A percentile compares a stretch with the other conserved stretches of the same genome.
Conservation (phyloP, 2,113 vertebrate genomes). For the Syngnathus typhle region DNA sequence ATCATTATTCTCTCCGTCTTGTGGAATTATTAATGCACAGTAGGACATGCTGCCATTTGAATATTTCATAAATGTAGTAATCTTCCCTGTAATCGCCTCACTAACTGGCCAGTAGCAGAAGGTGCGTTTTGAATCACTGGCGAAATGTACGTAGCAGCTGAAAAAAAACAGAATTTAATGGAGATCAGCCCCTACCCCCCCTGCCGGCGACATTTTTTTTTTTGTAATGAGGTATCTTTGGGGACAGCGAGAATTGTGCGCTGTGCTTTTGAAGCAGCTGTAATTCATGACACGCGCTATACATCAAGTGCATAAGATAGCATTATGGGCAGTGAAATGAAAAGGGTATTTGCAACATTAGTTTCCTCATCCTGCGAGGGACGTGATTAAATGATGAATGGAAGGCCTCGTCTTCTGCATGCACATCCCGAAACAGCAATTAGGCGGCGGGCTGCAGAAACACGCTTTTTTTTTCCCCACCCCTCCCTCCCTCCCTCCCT, state of each 20-base stretch:
- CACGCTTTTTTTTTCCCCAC: conserved; percentile 80
- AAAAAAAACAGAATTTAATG: conserved; percentile 76
- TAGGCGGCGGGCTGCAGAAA: conserved; percentile 89
- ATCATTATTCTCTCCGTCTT: conserved; percentile 35
- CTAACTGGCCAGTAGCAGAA: conserved; percentile 87
- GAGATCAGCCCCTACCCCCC: conserved; percentile 58
- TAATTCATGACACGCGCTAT: conserved; percentile 99
- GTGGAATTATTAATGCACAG: conserved; percentile 97
- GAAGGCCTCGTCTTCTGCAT: conserved; percentile 87
- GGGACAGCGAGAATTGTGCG: conserved; percentile 80
- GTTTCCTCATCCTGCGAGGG: conserved; percentile 96
- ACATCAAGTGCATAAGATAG: conserved; percentile 98
- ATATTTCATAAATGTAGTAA: conserved; percentile 97
- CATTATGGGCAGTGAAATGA: conserved; percentile 98
- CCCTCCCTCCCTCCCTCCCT: conserved; percentile 68
- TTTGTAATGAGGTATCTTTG: conserved; percentile 86
- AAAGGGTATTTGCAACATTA: conserved; percentile 99
- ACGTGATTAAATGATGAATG: conserved; percentile 99
- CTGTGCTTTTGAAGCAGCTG: conserved; percentile 91
- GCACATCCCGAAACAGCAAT: conserved; percentile 99
- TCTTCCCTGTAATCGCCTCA: conserved; percentile 90
- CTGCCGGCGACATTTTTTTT: conserved; percentile 7
- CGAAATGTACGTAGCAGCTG: not conserved
- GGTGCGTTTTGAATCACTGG: conserved; percentile 26
- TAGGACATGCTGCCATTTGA: conserved; percentile 89